A percentile compares a stretch with the other conserved stretches of the same genome.
phyloP scores from a whole-genome alignment of 2,888 invertebrate genomes.

The Creontiades dilutus region DNA sequence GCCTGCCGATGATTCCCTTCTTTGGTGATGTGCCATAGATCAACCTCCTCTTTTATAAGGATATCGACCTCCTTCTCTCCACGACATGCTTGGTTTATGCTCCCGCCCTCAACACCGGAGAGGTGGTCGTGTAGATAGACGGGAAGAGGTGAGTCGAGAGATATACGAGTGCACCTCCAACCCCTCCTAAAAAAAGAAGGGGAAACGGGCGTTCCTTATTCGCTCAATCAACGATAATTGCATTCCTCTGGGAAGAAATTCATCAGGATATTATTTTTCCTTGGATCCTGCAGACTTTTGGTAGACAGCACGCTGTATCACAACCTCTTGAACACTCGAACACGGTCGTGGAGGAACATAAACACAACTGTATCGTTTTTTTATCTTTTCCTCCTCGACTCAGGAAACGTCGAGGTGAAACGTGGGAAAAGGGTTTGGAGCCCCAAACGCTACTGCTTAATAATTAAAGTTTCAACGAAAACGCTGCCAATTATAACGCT shows the following conservation, averaged over 20 bases:
- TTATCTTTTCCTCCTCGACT: too few species aligned
- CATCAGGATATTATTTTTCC: neutral
- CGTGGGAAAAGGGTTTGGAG: too few species aligned
- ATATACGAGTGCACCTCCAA: constrained; percentile 29
- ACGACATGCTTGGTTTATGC: constrained; percentile 41
- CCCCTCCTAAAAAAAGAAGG: neutral
- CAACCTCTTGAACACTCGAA: neutral
- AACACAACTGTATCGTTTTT: too few species aligned
- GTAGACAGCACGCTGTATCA: neutral
- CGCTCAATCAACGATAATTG: neutral
- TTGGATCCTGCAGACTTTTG: neutral
- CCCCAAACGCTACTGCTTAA: too few species aligned
- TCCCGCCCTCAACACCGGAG: neutral
- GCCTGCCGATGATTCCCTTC: constrained; percentile 53
- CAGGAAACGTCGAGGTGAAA: too few species aligned
- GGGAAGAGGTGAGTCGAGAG: neutral
- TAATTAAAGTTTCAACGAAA: too few species aligned
- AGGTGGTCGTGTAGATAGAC: neutral
- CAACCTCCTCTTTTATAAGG: constrained; percentile 57
- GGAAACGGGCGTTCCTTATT: constrained; percentile 40
- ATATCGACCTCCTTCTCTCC: constrained; percentile 57
- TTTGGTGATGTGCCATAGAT: constrained; percentile 63
- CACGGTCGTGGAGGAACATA: too few species aligned
- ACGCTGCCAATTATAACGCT: too few species aligned
- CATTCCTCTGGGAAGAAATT: neutral